Percentiles rank a stretch among this genome's conserved stretches.
phyloP scores from a whole-genome alignment of 2,797 vertebrate genomes.

The Sebastiscus albofasciatus region DNA sequence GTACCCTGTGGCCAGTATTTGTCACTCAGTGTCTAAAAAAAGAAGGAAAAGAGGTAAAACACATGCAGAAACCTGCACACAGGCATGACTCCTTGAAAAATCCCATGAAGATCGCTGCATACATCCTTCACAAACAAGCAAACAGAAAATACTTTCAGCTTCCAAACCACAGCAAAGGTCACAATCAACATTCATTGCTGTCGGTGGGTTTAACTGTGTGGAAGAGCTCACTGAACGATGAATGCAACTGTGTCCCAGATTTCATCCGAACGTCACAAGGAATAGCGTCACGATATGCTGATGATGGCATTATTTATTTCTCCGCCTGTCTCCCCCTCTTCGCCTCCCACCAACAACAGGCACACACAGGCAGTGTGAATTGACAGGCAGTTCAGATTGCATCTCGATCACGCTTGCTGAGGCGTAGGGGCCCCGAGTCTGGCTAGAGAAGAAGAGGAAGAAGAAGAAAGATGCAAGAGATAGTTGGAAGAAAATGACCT shows the following conservation, averaged over 20 bases:
- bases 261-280: slow-evolving; percentile 71
- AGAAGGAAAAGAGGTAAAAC: slow-evolving; percentile 17
- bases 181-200: slow-evolving; percentile 99
- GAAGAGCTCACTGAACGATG: slow-evolving; percentile 99
- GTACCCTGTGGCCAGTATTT: slow-evolving; percentile 93
- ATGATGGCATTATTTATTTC: slow-evolving; percentile 67
- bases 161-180: slow-evolving; percentile 88
- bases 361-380: slow-evolving; percentile 37
- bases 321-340: background rate
- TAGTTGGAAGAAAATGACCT: slow-evolving; percentile 43
- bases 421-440: background rate
- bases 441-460: background rate
- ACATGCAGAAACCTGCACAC: slow-evolving; percentile 2
- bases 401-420: slow-evolving; percentile 54
- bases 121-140: background rate
- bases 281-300: slow-evolving; percentile 69
- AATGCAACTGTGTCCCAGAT: slow-evolving; percentile 99
- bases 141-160: slow-evolving; percentile 26
- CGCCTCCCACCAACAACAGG: slow-evolving; percentile 23
- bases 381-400: slow-evolving; percentile 64
- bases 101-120: background rate
- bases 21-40: slow-evolving; percentile 28
- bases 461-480: slow-evolving; percentile 23
- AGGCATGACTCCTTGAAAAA: slow-evolving; percentile 33
- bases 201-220: slow-evolving; percentile 99